These are phyloP conservation scores for Amphiprion ocellaris DNA, from an alignment of 2,113 vertebrate species.

Conservation along the genomic window DNA sequence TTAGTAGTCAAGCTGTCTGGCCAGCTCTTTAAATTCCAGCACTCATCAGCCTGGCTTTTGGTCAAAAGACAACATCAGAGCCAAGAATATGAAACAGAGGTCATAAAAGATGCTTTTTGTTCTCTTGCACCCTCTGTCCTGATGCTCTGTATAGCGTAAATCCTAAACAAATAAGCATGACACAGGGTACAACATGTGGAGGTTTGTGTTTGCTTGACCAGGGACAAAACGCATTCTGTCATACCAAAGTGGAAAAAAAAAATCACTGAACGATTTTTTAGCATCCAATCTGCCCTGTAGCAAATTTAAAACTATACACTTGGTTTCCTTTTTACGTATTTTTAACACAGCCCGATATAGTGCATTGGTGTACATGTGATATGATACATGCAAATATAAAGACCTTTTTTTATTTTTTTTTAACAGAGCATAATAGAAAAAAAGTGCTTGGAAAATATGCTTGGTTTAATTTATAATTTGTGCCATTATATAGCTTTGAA, in stretches of 20 bases:
- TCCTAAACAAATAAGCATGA: constrained; percentile 8
- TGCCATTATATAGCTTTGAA: no score
- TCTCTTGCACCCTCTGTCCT: background rate
- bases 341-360: no score
- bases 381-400: no score
- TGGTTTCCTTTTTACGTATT: background rate
- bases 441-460: no score
- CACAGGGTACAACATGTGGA: background rate
- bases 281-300: background rate
- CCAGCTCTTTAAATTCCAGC: constrained; percentile 66
- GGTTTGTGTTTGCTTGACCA: no score
- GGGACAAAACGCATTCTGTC: no score
- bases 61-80: constrained; percentile 27
- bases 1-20: constrained; percentile 36
- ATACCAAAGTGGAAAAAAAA: background rate
- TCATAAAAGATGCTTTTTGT: constrained; percentile 22
- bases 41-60: constrained; percentile 54
- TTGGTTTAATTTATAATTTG: no score
- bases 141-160: background rate
- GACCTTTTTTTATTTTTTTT: no score
- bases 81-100: constrained; percentile 33
- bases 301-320: background rate
- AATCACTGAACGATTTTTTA: background rate
- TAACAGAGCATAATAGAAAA: no score
- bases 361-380: no score